Evolutionary conservation across 1,140 invertebrate species (phyloP).

Genomic region (Cephus cinctus): DNA sequence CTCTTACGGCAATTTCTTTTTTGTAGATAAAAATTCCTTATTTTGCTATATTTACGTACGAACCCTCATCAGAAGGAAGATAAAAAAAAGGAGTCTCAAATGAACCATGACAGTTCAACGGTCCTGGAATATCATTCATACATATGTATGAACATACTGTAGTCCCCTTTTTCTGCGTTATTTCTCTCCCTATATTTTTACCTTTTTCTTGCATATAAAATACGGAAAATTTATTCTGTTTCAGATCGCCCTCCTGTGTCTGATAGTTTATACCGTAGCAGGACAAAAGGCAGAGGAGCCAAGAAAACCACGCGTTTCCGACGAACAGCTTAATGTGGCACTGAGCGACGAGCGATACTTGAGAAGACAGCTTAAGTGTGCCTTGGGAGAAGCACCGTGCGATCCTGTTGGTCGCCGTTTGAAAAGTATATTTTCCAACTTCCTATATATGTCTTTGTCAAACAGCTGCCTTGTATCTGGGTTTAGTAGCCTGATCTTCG

Average conservation of each 20-base stretch:
- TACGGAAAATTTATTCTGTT: conserved; percentile 19
- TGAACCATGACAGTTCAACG: neutral
- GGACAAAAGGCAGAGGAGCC: conserved; percentile 17
- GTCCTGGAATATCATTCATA: conserved; percentile 1
- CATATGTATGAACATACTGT: conserved; percentile 9
- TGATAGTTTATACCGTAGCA: conserved; percentile 20
- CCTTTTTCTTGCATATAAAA: conserved; percentile 12
- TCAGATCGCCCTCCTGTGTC: conserved; percentile 23
- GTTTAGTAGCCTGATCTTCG: no score
- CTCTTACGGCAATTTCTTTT: no score
- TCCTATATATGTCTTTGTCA: neutral
- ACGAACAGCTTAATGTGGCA: conserved; percentile 65
- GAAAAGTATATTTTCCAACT: conserved; percentile 62
- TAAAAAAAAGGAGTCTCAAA: neutral
- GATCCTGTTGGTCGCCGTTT: conserved; percentile 69
- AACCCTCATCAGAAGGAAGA: no score
- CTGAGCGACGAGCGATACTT: conserved; percentile 70
- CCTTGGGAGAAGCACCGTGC: conserved; percentile 67
- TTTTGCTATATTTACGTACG: no score
- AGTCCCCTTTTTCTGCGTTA: no score
- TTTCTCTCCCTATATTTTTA: conserved; percentile 1
- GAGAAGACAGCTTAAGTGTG: conserved; percentile 68
- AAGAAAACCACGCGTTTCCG: conserved; percentile 56
- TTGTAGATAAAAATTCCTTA: no score
- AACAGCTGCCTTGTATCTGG: no score